Base-by-base conservation (phyloP, 2,113 vertebrate species). In the Hypocryptadius cinnamomeus region DNA sequence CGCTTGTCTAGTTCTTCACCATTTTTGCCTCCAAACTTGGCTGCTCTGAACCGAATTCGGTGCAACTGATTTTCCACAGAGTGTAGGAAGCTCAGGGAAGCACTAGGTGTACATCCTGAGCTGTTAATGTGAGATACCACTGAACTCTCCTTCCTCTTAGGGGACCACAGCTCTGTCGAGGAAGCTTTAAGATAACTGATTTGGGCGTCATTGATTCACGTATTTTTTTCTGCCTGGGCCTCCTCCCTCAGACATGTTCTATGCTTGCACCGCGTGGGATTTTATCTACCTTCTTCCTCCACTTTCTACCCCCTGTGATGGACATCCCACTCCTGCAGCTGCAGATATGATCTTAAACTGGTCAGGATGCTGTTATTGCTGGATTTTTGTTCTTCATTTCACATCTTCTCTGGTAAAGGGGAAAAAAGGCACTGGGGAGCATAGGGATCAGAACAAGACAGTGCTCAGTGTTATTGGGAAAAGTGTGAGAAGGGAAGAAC, bases 251-350 rank as follows among this genome's bases (percentile, higher is more conserved):
- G 18, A 27, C 18, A 22, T 14, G 5, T 50, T 40, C 44, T 86
- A 7, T 42, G 9, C 27, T 66, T 50, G 23, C 18, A 57, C 27
- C 2, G 3, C 40, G 24, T n/a, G 1, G 47, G 33, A 68, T n/a
- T 77, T 42, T 72, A 45, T 28, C 23, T 8, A 30, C 30, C 20
- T 63, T 88, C 35, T 57, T 89, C 31, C n/a, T 60, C 22, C 3
- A 30, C 11, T 66, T 83, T 23, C 31, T 69, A 6, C 0, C 4
- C 3, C 2, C 1, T 0, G 1, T 60, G 3, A 37, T 31, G 59
- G 42, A 80, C 20, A 13, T 70, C 17, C 19, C 15, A 33, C 14
- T 65, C 14, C 30, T 87, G 40, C 56, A 70, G 37, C 50, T 72
- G 40, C 2, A 2, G 20, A 8, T 83, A 31, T 0, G 3, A 35